Percentiles rank a stretch among this genome's conserved stretches.
phyloP scores from a whole-genome alignment of 2,888 invertebrate species.

The Hypselothyrea guttata region DNA sequence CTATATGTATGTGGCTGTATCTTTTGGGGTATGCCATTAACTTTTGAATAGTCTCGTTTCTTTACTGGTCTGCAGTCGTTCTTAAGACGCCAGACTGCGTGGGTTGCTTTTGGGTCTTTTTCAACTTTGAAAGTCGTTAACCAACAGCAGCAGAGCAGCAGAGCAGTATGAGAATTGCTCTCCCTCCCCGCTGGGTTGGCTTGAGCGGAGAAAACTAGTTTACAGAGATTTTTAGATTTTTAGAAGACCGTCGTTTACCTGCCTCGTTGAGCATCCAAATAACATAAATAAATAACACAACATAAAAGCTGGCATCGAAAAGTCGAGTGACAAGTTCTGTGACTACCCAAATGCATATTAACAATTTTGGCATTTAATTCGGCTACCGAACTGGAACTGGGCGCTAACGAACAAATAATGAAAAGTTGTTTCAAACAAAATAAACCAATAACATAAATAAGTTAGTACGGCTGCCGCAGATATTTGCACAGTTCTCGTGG shows the following conservation, averaged over 20 bases:
- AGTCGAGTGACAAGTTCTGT: conserved; percentile 64
- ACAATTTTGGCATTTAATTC: conserved; percentile 55
- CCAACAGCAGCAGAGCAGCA: conserved; percentile 40
- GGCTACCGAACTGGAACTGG: conserved; percentile 52
- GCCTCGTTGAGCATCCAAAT: conserved; percentile 52
- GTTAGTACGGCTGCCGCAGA: conserved; percentile 7
- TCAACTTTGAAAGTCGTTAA: conserved; percentile 71
- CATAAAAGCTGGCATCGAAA: conserved; percentile 57
- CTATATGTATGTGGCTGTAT: conserved; percentile 29
- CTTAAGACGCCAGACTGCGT: conserved; percentile 47
- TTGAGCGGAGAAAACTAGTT: conserved; percentile 67
- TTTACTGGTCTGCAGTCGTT: conserved; percentile 43
- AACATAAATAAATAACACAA: conserved; percentile 6
- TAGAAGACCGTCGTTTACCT: conserved; percentile 47
- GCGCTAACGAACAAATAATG: conserved; percentile 6
- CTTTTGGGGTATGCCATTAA: conserved; percentile 66
- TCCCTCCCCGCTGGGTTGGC: not conserved
- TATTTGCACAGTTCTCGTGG: conserved; percentile 22
- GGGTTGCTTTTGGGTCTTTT: conserved; percentile 52
- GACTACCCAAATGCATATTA: conserved; percentile 53
- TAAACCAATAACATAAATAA: not conserved
- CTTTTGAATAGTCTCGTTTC: conserved; percentile 51
- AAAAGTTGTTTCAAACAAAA: conserved; percentile 1
- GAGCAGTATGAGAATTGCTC: conserved; percentile 20
- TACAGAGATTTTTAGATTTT: conserved; percentile 61